Conservation (phyloP, 2,888 invertebrate genomes). For the Corythucha ciliata region DNA sequence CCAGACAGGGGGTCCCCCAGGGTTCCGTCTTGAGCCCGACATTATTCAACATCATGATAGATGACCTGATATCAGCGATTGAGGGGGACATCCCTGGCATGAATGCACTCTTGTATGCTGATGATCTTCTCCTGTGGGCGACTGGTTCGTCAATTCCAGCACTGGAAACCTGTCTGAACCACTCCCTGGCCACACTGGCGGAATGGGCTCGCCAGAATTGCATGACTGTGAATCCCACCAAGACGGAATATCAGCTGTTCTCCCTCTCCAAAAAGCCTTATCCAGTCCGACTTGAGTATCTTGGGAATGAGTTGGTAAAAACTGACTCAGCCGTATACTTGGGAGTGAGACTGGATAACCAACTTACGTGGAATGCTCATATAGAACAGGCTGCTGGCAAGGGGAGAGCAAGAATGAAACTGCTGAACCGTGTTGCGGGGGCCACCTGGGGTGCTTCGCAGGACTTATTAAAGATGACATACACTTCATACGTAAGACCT, state of each 20-base stretch:
- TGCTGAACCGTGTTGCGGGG: conserved; percentile 6
- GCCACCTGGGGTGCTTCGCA: conserved; percentile 11
- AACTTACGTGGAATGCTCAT: conserved; percentile 2
- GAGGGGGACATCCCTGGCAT: conserved; percentile 10
- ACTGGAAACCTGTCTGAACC: no score
- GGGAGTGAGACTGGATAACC: conserved; percentile 11
- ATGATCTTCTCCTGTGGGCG: no score
- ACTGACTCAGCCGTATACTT: conserved; percentile 11
- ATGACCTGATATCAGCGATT: conserved; percentile 6
- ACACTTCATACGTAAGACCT: conserved; percentile 9
- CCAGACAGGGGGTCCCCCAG: no score
- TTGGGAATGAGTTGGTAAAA: not conserved
- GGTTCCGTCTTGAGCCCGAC: conserved; percentile 13
- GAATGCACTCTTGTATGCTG: no score
- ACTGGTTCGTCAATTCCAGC: no score
- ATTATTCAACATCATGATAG: conserved; percentile 10
- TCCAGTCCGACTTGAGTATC: not conserved
- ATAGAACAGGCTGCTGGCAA: conserved; percentile 3
- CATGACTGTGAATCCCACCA: not conserved
- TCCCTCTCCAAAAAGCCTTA: conserved; percentile 2
- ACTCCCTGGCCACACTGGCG: no score
- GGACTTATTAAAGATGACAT: not conserved
- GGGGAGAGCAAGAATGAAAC: conserved; percentile 1
- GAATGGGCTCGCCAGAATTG: no score
- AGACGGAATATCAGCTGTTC: conserved; percentile 3